Percentiles rank a stretch among this genome's conserved stretches.
Conservation (phyloP, 1,140 invertebrate genomes). For the Dufourea novaeangliae region DNA sequence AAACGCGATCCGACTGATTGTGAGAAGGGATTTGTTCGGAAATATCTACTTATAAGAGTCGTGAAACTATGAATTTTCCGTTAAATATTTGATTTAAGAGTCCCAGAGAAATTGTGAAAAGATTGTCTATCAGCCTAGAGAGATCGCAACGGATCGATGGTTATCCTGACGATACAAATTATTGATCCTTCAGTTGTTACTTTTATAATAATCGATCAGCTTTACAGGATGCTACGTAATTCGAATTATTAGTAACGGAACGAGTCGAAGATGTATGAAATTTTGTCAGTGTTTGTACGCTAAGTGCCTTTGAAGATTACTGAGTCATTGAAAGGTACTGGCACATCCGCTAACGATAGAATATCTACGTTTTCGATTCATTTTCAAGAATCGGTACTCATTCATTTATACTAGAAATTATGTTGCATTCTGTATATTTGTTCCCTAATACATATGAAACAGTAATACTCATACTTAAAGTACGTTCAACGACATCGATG, state of each 20-base stretch:
- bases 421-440: not conserved
- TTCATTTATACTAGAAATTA: not conserved
- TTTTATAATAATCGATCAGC: not conserved
- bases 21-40: no score
- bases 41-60: no score
- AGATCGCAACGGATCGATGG: no score
- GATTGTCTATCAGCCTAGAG: no score
- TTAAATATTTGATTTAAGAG: no score
- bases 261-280: not conserved
- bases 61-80: no score
- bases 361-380: not conserved
- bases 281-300: not conserved
- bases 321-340: not conserved
- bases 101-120: not conserved
- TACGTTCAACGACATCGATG: not conserved
- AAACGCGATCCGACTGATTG: not conserved
- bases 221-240: not conserved
- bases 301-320: not conserved
- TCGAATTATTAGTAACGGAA: not conserved
- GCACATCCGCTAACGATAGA: no score
- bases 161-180: not conserved
- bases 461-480: conserved; percentile 18
- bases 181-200: not conserved
- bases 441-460: not conserved
- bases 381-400: not conserved